Base-by-base conservation (phyloP, 2,888 invertebrate species). In the Tuta absoluta region DNA sequence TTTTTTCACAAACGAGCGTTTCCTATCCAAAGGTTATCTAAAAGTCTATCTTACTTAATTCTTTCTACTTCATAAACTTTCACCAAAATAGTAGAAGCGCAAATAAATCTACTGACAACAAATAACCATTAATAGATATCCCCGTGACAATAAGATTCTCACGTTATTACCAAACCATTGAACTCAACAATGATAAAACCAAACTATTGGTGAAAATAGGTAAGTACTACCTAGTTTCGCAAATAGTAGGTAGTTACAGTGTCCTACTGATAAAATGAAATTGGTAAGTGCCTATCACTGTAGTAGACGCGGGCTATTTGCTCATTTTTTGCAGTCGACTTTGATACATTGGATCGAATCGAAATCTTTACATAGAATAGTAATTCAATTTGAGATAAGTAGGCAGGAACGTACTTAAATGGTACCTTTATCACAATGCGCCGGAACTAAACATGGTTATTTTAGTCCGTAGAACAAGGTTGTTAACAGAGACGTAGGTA, bases 81-180 rank as follows among this genome's bases (percentile, higher is more conserved):
- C 33, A 19, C 56, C 24, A 53, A 53, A 53, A 14, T n/a, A 28
- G 21, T 21, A n/a, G 2, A 28, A 23, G 4, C n/a, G 7, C 41
- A 41, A n/a, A 41, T 41, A 41, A 3, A 53, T 28, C 12, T 51
- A 17, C 28, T 24, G n/a, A 28, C 56, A 17, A 14, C n/a, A 53
- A 53, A 53, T 53, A 53, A 28, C 24, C 12, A 57, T 23, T 45
- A 45, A 1, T 0, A 17, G 19, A 17, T 1, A 19, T 45, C 12
- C 24, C 1, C 28, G n/a, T 45, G 4, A 19, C 10, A 38, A 59
- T 63, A 17, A 12, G 19, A n/a, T 59, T 49, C 38, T 24, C 56
- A 56, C 56, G n/a, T 56, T 56, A 53, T 53, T 53, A 3, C 10
- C 14, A 53, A 24, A 24, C 28, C 21, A 53, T 53, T 53, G 24